phyloP scores from a whole-genome alignment of 2,888 invertebrate genomes.

The Andrena bucephala region DNA sequence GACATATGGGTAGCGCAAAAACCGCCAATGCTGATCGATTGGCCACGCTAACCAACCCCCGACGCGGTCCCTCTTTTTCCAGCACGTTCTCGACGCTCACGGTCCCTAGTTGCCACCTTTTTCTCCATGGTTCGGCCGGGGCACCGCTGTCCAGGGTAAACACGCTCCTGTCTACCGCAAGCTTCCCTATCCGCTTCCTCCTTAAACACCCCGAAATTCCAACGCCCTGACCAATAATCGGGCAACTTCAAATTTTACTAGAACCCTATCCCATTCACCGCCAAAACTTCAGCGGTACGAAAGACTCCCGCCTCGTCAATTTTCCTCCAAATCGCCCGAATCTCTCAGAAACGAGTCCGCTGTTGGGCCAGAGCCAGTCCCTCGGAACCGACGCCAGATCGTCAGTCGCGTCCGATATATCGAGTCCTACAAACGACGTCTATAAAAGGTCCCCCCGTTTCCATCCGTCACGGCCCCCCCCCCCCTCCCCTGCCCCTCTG shows the following conservation, averaged over 20 bases:
- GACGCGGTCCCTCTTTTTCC: conserved; percentile 48
- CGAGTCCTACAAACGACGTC: conserved; percentile 72
- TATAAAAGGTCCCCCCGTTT: conserved; percentile 65
- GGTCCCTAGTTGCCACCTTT: conserved; percentile 48
- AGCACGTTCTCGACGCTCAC: conserved; percentile 51
- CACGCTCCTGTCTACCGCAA: conserved; percentile 53
- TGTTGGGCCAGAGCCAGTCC: conserved; percentile 11
- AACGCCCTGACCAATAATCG: background rate
- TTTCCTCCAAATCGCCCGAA: background rate
- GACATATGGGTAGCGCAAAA: conserved; percentile 84
- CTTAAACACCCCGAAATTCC: conserved; percentile 6
- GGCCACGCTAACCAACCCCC: conserved; percentile 80
- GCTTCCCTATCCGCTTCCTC: conserved; percentile 22
- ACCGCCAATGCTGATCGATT: conserved; percentile 84
- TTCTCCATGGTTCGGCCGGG: conserved; percentile 26
- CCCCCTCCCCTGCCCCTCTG: conserved; percentile 7
- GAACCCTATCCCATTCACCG: too few relatives aligned
- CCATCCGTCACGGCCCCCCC: conserved; percentile 43
- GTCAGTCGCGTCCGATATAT: conserved; percentile 70
- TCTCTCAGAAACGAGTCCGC: background rate
- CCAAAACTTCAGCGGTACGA: too few relatives aligned
- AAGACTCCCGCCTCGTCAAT: background rate
- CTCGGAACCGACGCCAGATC: conserved; percentile 52
- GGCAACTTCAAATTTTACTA: too few relatives aligned
- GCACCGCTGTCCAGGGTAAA: conserved; percentile 65